phyloP scores from a whole-genome alignment of 2,797 vertebrate species.

The Cossypha dichroa region DNA sequence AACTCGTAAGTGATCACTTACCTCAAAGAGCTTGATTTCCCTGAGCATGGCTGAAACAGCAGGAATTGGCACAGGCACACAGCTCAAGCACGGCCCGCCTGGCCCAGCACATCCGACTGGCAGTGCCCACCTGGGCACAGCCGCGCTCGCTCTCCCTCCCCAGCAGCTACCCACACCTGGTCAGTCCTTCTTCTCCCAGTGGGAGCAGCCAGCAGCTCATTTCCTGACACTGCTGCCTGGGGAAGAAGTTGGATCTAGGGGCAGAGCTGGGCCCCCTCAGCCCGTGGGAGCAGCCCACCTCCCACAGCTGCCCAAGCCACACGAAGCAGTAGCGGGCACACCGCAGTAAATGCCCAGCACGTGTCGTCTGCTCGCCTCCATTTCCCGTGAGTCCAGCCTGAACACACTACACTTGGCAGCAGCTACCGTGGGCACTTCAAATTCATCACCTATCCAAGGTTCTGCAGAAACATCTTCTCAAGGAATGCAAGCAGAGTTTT shows the following conservation, averaged over 20 bases:
- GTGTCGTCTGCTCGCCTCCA: background rate
- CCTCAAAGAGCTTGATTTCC: slow-evolving; percentile 14
- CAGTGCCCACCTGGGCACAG: rapidly evolving
- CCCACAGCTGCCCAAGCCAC: rapidly evolving
- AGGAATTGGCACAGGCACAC: background rate
- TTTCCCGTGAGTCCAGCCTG: rapidly evolving
- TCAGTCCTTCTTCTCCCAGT: rapidly evolving
- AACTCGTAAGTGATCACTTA: background rate
- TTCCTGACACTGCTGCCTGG: background rate
- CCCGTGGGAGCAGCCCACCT: background rate
- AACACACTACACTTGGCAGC: background rate
- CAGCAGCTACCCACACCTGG: rapidly evolving
- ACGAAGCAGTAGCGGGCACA: rapidly evolving
- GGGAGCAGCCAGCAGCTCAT: background rate
- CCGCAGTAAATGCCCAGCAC: rapidly evolving
- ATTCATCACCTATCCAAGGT: background rate
- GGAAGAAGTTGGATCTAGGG: rapidly evolving
- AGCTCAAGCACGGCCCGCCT: background rate
- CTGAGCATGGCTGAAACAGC: background rate
- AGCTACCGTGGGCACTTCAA: background rate
- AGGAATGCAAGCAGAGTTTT: background rate
- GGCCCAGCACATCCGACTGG: background rate
- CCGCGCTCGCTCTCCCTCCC: background rate
- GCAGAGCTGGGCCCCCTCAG: background rate
- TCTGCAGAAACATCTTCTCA: background rate